These are phyloP conservation scores for Pipistrellus pygmaeus DNA, from an alignment of 2,797 vertebrate genomes.

Conservation along the genomic window DNA sequence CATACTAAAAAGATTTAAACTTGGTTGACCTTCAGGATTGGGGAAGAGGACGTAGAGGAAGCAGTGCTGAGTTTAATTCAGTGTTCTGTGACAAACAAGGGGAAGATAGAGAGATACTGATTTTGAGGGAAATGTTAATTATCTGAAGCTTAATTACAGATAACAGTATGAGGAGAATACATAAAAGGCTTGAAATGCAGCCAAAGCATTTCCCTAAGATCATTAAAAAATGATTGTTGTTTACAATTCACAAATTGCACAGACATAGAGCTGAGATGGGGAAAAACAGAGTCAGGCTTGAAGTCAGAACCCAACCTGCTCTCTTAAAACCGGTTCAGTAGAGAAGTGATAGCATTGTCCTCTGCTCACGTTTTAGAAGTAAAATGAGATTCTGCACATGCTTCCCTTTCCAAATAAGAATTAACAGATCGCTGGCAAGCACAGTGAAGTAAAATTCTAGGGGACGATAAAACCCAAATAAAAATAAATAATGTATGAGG, in stretches of 20 bases:
- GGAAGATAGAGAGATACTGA: slow-evolving; percentile 82
- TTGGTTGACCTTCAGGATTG: slow-evolving; percentile 82
- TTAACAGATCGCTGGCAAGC: slow-evolving; percentile 57
- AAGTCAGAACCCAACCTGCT: slow-evolving; percentile 48
- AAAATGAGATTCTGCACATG: neutral
- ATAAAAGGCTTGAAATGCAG: slow-evolving; percentile 86
- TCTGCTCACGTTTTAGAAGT: neutral
- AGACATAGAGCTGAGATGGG: slow-evolving; percentile 73
- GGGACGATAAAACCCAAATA: slow-evolving; percentile 56
- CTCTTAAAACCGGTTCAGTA: slow-evolving; percentile 26
- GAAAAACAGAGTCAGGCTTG: slow-evolving; percentile 57
- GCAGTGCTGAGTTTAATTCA: slow-evolving; percentile 82
- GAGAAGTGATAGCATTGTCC: neutral
- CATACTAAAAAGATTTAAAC: slow-evolving; percentile 71
- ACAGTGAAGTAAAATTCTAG: slow-evolving; percentile 56
- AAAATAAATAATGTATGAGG: slow-evolving; percentile 79
- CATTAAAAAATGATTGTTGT: slow-evolving; percentile 86
- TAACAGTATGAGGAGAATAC: slow-evolving; percentile 86
- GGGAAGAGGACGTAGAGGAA: slow-evolving; percentile 67
- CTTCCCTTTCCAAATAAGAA: slow-evolving; percentile 51
- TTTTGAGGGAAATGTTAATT: slow-evolving; percentile 88
- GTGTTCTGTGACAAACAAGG: slow-evolving; percentile 84
- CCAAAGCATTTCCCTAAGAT: slow-evolving; percentile 86
- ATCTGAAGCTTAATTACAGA: slow-evolving; percentile 89
- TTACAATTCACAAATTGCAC: slow-evolving; percentile 84